Evolutionary conservation across 1,140 invertebrate genomes (phyloP).

Genomic region (Drosophila pectinifera): DNA sequence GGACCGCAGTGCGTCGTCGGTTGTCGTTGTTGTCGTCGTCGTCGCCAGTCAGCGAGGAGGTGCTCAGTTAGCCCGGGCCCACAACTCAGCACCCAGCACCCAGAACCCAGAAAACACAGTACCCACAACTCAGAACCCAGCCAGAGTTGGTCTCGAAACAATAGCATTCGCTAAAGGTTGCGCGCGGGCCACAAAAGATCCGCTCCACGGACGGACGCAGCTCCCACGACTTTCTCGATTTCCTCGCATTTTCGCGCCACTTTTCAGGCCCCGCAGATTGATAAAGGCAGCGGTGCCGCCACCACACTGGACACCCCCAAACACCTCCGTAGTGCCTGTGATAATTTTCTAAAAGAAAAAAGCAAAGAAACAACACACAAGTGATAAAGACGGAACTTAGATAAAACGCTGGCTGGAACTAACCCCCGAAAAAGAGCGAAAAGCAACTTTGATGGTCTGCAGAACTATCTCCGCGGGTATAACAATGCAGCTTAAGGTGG

Average conservation of each 20-base stretch:
- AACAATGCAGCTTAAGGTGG: conserved; percentile 75
- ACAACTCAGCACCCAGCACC: conserved; percentile 11
- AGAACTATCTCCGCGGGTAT: conserved; percentile 56
- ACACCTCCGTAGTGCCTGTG: conserved; percentile 49
- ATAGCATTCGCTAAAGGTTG: conserved; percentile 56
- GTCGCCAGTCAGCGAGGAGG: conserved; percentile 38
- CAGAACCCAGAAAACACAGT: conserved; percentile 11
- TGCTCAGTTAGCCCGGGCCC: conserved; percentile 31
- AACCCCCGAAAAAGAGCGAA: conserved; percentile 23
- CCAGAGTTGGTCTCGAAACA: conserved; percentile 65
- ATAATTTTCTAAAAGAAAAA: conserved; percentile 65
- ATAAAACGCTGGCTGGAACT: conserved; percentile 52
- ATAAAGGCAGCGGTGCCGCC: conserved; percentile 15
- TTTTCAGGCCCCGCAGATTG: conserved; percentile 16
- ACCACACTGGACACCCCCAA: conserved; percentile 31
- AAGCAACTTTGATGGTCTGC: conserved; percentile 66
- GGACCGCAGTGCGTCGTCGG: conserved; percentile 70
- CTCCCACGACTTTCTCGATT: neutral
- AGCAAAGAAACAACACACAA: conserved; percentile 47
- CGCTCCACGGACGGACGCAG: conserved; percentile 50
- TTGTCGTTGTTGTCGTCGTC: conserved; percentile 56
- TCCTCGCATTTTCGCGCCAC: conserved; percentile 22
- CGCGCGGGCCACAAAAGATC: conserved; percentile 24
- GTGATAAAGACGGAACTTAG: conserved; percentile 69
- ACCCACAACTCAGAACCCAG: conserved; percentile 11